phyloP scores from a whole-genome alignment of 2,113 vertebrate genomes.

The Gadus macrocephalus region DNA sequence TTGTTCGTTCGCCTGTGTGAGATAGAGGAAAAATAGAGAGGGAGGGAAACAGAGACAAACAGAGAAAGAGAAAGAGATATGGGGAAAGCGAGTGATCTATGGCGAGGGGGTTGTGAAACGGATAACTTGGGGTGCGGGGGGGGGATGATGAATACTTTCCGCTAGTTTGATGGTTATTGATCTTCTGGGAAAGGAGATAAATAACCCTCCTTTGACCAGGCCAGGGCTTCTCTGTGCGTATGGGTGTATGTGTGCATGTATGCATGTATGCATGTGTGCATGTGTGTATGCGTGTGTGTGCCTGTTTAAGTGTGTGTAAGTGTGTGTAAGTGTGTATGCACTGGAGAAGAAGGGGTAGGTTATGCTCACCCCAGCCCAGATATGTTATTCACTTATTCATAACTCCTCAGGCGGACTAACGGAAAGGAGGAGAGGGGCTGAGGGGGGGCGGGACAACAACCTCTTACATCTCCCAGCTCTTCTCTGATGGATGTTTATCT shows the following conservation, averaged over 20 bases:
- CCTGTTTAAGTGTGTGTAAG: too few relatives aligned
- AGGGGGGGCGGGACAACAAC: neutral
- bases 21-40: neutral
- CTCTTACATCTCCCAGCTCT: constrained; percentile 18
- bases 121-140: constrained; percentile 11
- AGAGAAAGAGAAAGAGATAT: neutral
- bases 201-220: constrained; percentile 35
- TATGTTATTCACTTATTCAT: constrained; percentile 43
- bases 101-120: neutral
- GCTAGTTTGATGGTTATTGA: constrained; percentile 41
- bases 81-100: neutral
- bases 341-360: constrained; percentile 30
- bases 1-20: neutral
- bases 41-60: neutral
- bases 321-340: constrained; percentile 15
- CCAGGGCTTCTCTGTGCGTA: constrained; percentile 35
- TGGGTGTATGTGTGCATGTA: constrained; percentile 8
- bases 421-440: too few relatives aligned
- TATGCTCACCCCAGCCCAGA: constrained; percentile 35
- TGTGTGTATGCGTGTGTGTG: constrained; percentile 27
- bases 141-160: constrained; percentile 51
- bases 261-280: constrained; percentile 13
- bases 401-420: neutral
- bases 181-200: constrained; percentile 42
- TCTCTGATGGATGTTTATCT: constrained; percentile 38